Base-by-base conservation (phyloP, 2,888 invertebrate genomes). In the Cynaeus angustus region DNA sequence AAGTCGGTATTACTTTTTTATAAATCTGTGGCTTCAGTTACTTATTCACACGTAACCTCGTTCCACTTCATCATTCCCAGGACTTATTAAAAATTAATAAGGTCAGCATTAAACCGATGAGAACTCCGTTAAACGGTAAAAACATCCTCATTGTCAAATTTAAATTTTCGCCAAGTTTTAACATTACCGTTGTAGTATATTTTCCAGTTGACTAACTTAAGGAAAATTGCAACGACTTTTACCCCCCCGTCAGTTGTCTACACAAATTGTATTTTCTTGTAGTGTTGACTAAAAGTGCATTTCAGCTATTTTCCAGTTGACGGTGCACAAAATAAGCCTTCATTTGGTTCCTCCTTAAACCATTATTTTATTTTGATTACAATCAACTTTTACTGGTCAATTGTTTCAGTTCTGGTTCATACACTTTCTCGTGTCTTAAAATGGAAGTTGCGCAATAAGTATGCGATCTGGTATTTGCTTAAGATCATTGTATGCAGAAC, bases 301-400 rank as follows among this genome's bases (percentile, higher is more conserved):
- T 69, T 50, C 14, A 50, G 30, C 69, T 14, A 69, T 69, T 69
- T 69, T 46, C 26, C 52, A 59, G 58, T 69, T 43, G 53, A 66
- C 69, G 59, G 59, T 69, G 69, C 69, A 69, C 64, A 69, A 69
- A 69, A 69, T 56, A 58, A 33, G 58, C 64, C 16, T 52, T 62
- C 52, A 52, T 65, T 65, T 58, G 48, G 65, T 69, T 65, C 58
- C 50, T 69, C 65, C 65, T 66, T 53, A 66, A 37, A 68, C 37
- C 62, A 68, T 53, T 53, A 61, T 67, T 26, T 45, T 45, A 30
- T 10, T 45, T 50, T 45, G 59, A 50, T 59, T 30, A 52, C 53
- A 37, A 53, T 61, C 53, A 53, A 62, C 55, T 53, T 68, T 68
- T 68, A 53, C 62, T 55, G 50, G 45, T 33, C 53, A 37, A 59